phyloP scores from a whole-genome alignment of 2,888 invertebrate species.

The Pristionchus fissidentatus region DNA sequence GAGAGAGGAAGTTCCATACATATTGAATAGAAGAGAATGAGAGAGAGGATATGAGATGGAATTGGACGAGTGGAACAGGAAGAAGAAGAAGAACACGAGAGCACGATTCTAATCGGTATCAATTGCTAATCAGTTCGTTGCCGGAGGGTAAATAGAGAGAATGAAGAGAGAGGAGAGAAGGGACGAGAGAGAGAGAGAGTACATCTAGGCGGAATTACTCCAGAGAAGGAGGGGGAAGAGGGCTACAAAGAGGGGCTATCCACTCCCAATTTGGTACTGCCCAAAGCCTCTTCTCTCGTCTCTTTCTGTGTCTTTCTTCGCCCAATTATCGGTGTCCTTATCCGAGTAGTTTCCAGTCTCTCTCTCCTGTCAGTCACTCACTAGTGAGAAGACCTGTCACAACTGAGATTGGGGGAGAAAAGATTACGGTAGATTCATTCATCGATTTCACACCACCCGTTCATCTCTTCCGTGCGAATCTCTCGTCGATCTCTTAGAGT shows the following conservation, averaged over 20 bases:
- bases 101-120: background rate
- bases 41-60: conserved; percentile 5
- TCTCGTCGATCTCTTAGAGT: conserved; percentile 1
- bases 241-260: conserved; percentile 25
- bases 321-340: conserved; percentile 48
- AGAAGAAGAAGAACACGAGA: background rate
- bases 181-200: conserved; percentile 9
- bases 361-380: background rate
- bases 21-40: conserved; percentile 35
- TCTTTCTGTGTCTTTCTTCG: background rate
- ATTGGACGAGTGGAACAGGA: background rate
- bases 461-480: too few relatives aligned
- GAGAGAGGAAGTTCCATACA: conserved; percentile 35
- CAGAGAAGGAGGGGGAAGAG: conserved; percentile 30
- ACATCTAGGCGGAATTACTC: conserved; percentile 41
- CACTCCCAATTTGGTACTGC: conserved; percentile 41
- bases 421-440: too few relatives aligned
- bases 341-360: conserved; percentile 16
- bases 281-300: conserved; percentile 3
- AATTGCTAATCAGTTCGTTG: background rate
- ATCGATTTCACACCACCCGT: too few relatives aligned
- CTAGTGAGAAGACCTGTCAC: too few relatives aligned
- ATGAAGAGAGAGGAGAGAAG: conserved; percentile 18
- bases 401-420: too few relatives aligned
- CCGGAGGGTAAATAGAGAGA: conserved; percentile 33